Evolutionary conservation across 2,888 invertebrate genomes (phyloP).

Genomic region (Rhyacophila evoluta): DNA sequence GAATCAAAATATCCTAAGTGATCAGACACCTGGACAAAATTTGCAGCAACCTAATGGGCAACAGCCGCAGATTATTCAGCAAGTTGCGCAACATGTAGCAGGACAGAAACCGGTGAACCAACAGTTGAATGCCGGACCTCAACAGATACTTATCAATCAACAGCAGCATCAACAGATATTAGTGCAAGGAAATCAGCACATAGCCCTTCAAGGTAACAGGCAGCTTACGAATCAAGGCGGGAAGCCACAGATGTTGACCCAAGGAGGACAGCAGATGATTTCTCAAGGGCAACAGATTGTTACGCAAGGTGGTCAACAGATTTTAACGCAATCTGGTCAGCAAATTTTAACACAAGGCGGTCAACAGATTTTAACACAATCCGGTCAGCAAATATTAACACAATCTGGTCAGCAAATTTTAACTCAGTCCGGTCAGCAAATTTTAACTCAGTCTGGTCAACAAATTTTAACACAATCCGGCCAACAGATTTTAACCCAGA

Average conservation of each 20-base stretch:
- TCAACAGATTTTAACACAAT: constrained; percentile 56
- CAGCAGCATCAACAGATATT: constrained; percentile 67
- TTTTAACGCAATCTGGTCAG: constrained; percentile 58
- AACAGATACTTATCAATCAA: constrained; percentile 57
- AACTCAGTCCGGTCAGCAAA: constrained; percentile 56
- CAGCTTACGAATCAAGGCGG: constrained; percentile 68
- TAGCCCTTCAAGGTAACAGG: constrained; percentile 63
- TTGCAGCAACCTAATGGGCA: constrained; percentile 61
- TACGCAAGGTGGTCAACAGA: constrained; percentile 66
- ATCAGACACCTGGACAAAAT: constrained; percentile 64
- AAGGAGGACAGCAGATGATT: constrained; percentile 67
- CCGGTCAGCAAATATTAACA: not conserved
- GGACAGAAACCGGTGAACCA: constrained; percentile 67
- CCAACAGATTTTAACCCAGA: constrained; percentile 26
- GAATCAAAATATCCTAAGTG: constrained; percentile 66
- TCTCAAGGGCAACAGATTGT: constrained; percentile 69
- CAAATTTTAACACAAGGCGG: constrained; percentile 56
- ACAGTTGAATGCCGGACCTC: constrained; percentile 56
- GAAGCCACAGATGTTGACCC: constrained; percentile 59
- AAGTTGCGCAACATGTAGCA: constrained; percentile 69
- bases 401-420: constrained; percentile 52
- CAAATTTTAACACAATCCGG: constrained; percentile 55
- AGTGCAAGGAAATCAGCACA: constrained; percentile 68
- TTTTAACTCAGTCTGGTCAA: constrained; percentile 57
- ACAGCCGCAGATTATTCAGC: constrained; percentile 62